These are phyloP conservation scores for Falcunculus frontatus DNA, from an alignment of 2,113 vertebrate species.

Conservation along the genomic window DNA sequence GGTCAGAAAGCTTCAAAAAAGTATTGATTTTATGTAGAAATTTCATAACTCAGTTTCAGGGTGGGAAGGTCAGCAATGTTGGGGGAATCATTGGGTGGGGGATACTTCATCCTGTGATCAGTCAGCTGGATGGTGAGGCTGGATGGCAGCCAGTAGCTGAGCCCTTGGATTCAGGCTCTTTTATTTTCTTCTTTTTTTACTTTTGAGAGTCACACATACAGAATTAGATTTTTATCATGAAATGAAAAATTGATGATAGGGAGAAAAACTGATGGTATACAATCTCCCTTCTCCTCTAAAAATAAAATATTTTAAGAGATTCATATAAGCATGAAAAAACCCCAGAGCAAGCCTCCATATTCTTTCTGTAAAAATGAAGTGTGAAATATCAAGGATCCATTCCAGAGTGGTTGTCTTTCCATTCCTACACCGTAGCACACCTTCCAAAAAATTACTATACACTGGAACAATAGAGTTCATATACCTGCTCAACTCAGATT, in stretches of 20 bases:
- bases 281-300: neutral
- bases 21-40: neutral
- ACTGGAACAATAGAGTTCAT: neutral
- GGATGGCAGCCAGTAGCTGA: neutral
- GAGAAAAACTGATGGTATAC: neutral
- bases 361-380: neutral
- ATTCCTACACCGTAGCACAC: neutral
- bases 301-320: neutral
- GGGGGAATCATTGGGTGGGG: neutral
- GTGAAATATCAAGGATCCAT: neutral
- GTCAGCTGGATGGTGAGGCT: neutral
- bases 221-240: neutral
- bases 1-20: neutral
- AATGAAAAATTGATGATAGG: neutral
- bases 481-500: neutral
- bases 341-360: accelerated
- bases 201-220: neutral
- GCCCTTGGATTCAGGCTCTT: neutral
- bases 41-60: neutral
- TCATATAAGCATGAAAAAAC: neutral
- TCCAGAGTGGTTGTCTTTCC: neutral
- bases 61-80: neutral
- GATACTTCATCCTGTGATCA: neutral
- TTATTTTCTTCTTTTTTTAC: neutral
- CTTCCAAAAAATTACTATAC: neutral